Percentiles rank a stretch among this genome's conserved stretches.
phyloP scores from a whole-genome alignment of 2,888 invertebrate species.

The Aelia acuminata region DNA sequence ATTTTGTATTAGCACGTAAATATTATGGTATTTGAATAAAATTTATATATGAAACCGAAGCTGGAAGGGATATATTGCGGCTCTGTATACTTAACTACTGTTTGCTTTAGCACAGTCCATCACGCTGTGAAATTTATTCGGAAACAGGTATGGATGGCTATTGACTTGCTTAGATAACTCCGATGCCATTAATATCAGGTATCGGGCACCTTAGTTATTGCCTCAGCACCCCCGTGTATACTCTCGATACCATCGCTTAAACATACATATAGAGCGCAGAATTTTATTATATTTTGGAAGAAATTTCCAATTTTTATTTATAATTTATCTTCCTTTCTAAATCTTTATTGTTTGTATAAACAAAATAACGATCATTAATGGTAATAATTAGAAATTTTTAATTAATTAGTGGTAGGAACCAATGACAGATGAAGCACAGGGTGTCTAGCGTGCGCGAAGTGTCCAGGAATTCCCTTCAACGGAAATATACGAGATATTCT shows the following conservation, averaged over 20 bases:
- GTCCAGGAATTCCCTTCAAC: too few species aligned
- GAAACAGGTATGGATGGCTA: slow-evolving; percentile 19
- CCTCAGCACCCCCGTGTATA: background rate
- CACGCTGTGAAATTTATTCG: slow-evolving; percentile 7
- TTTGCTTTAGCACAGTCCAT: slow-evolving; percentile 13
- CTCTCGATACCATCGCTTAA: background rate
- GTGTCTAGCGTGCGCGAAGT: too few species aligned
- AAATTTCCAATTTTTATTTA: too few species aligned
- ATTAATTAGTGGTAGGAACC: too few species aligned
- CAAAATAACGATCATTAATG: too few species aligned
- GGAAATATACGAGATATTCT: too few species aligned
- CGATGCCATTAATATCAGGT: slow-evolving; percentile 9
- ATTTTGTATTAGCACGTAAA: too few species aligned
- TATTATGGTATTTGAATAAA: background rate
- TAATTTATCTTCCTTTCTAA: too few species aligned
- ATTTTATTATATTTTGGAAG: background rate
- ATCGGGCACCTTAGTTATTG: background rate
- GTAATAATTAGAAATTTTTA: too few species aligned
- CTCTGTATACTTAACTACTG: slow-evolving; percentile 3
- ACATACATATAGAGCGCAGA: background rate
- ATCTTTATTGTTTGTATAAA: too few species aligned
- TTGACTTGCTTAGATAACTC: slow-evolving; percentile 12
- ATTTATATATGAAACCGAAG: background rate
- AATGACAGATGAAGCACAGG: too few species aligned
- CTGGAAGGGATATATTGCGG: background rate